Conservation (phyloP, 2,113 vertebrate species). For the Psilopogon haemacephalus region DNA sequence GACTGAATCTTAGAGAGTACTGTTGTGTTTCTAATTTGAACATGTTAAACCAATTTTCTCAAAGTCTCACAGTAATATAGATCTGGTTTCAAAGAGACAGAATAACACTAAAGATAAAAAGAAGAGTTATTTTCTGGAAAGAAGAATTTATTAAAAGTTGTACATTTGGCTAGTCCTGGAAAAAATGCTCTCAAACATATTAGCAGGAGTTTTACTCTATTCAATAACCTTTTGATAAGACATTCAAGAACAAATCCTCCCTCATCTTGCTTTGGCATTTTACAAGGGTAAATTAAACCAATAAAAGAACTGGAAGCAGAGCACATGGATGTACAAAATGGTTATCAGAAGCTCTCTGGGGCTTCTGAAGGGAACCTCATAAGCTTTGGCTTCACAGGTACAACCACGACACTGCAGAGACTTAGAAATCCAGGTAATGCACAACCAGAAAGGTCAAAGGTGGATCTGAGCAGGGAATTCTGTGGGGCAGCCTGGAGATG, state of each 20-base stretch:
- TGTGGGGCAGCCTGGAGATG: background rate
- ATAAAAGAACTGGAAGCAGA: background rate
- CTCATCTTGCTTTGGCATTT: background rate
- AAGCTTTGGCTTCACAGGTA: slow-evolving; percentile 4
- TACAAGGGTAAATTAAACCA: background rate
- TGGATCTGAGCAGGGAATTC: background rate
- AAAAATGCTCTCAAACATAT: background rate
- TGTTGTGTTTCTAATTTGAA: background rate
- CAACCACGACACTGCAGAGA: background rate
- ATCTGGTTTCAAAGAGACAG: slow-evolving; percentile 19
- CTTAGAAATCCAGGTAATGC: background rate
- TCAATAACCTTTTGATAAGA: background rate
- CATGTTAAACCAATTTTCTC: background rate
- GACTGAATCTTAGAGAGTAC: background rate
- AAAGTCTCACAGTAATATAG: background rate
- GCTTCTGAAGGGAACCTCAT: background rate
- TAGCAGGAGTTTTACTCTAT: background rate
- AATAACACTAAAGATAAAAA: slow-evolving; percentile 68
- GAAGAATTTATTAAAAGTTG: background rate
- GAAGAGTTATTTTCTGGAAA: background rate
- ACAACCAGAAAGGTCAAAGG: background rate
- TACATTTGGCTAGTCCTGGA: background rate
- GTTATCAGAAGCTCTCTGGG: background rate
- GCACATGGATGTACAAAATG: fast-evolving
- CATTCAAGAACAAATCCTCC: background rate